Evolutionary conservation across 2,888 invertebrate genomes (phyloP), one percentile per base, ranked within the genome.

Genomic region (Formica aserva): DNA sequence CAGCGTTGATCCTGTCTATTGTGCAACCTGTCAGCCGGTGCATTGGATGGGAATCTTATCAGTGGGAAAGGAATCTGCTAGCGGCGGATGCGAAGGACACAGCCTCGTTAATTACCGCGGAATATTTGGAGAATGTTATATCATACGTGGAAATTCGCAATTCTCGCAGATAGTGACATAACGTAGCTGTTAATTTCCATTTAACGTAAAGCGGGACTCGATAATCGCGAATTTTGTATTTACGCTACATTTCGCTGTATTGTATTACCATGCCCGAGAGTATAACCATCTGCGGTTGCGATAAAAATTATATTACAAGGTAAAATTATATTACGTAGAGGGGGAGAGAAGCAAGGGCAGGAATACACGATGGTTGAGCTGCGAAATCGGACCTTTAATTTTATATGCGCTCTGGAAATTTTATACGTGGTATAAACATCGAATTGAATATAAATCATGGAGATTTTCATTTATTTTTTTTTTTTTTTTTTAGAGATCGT

Each of bases 71-170:
- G 69, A 78, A 69, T 45, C 32, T 15, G 57, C 5, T 15, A 5
- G 11, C 11, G 26, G n/a, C n/a, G n/a, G 9, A 18, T 62, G 9
- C 26, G 48, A 35, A 15, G 32, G 13, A 11, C 9, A 38, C 69
- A 45, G 22, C 45, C 71, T 18, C 57, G 41, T 77, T 77, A 77
- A 77, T 77, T 77, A 55, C n/a, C 29, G n/a, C n/a, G 26, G 77
- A 55, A 67, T 66, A 57, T 55, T 67, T 55, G 60, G n/a, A 18
- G 35, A 13, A 15, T 18, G 60, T 45, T 57, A 11, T 15, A 38
- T 67, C 55, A n/a, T 29, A 6, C 32, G 62, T 45, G 38, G 2
- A 41, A 38, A 15, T 22, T 41, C 22, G 35, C 63, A 52, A 48
- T 52, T n/a, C 52, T 22, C 62, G 63, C 41, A 6, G 38, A 13